A percentile compares a stretch with the other conserved stretches of the same genome.
phyloP scores from a whole-genome alignment of 64 coral and sea anemone genomes.

The Hydrozoanthus tunicans region DNA sequence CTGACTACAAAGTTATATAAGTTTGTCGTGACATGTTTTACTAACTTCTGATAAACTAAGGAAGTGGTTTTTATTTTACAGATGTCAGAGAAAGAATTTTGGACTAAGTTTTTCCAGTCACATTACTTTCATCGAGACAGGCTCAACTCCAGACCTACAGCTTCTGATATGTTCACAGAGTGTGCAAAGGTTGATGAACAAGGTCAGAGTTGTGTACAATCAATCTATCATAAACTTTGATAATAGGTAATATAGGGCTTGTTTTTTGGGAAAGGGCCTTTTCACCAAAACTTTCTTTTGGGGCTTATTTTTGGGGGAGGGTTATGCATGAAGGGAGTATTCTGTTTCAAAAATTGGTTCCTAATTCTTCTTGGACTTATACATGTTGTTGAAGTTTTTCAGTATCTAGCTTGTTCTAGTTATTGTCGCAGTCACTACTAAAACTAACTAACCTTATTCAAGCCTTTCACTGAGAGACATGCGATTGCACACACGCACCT shows the following conservation, averaged over 20 bases:
- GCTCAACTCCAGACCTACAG: slow-evolving; percentile 44
- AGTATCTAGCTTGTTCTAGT: no score
- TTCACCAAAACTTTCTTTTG: no score
- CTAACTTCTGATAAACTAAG: neutral
- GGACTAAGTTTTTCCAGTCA: slow-evolving; percentile 99
- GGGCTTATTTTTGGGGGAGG: no score
- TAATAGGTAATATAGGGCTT: neutral
- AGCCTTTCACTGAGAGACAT: no score
- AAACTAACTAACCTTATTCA: no score
- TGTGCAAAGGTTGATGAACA: slow-evolving; percentile 96
- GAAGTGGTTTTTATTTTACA: slow-evolving; percentile 31
- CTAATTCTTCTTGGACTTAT: no score
- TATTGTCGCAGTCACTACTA: no score
- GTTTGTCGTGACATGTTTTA: neutral
- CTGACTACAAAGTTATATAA: no score
- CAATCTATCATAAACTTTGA: neutral
- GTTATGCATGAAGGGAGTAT: no score
- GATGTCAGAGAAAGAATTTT: slow-evolving; percentile 99
- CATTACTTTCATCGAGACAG: slow-evolving; percentile 98
- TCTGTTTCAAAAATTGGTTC: no score
- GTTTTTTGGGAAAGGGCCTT: neutral
- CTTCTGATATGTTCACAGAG: slow-evolving; percentile 89
- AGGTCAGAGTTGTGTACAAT: slow-evolving; percentile 33
- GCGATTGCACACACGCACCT: no score
- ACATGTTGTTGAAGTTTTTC: no score